Evolutionary conservation across 2,113 vertebrate genomes (phyloP).

Genomic region (Toxotes jaculatrix): DNA sequence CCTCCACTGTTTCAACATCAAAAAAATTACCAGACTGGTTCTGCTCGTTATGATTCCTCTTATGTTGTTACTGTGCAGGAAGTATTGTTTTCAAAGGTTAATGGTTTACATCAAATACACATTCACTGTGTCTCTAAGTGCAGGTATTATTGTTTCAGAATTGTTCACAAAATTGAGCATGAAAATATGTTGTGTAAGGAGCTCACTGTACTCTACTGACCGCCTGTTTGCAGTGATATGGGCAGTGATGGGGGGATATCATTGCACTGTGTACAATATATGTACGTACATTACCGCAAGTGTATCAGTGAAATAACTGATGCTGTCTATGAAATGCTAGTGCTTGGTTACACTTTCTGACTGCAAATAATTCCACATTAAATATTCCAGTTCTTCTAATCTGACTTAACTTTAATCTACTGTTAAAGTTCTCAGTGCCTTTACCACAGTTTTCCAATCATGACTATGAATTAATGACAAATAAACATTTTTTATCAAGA

Average conservation of each 20-base stretch:
- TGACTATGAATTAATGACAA: background rate
- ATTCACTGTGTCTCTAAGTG: background rate
- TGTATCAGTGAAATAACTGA: background rate
- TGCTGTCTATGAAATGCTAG: background rate
- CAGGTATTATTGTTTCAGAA: background rate
- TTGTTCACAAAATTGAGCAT: background rate
- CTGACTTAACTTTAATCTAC: too few relatives aligned
- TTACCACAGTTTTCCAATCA: background rate
- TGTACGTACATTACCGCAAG: background rate
- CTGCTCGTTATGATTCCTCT: background rate
- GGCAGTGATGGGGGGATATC: background rate
- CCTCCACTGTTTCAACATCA: constrained; percentile 28
- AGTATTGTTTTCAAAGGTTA: background rate
- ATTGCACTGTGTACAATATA: background rate
- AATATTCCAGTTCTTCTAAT: background rate
- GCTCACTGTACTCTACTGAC: background rate
- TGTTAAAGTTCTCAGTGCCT: background rate
- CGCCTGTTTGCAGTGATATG: background rate
- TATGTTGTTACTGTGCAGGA: background rate
- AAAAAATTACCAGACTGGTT: constrained; percentile 6
- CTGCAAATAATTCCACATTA: background rate
- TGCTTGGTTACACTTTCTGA: background rate
- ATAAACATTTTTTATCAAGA: background rate
- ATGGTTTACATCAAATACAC: background rate
- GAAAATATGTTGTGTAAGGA: background rate